Conservation (phyloP, 2,797 vertebrate species). For the Aphelocoma californica region DNA sequence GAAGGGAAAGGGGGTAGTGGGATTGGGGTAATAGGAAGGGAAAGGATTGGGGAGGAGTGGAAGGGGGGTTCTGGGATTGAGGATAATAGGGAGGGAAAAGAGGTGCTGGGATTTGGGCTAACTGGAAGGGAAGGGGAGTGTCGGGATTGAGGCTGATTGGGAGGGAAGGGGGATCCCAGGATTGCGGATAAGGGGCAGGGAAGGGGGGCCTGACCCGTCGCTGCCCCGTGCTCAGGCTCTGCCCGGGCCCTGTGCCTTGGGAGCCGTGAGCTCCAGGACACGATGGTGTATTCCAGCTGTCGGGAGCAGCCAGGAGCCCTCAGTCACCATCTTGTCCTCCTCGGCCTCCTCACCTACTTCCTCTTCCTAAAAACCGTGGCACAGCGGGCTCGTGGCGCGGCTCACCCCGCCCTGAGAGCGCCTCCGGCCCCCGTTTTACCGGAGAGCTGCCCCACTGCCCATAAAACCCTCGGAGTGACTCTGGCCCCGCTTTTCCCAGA, state of each 20-base stretch:
- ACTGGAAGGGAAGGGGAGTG: background rate
- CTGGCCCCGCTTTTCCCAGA: accelerated
- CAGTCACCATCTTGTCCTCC: background rate
- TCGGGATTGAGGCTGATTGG: accelerated
- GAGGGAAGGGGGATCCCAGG: background rate
- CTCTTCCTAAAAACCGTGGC: accelerated
- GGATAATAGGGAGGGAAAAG: background rate
- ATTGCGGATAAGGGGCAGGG: no score
- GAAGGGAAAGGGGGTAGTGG: background rate
- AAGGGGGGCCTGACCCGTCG: no score
- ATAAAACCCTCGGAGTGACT: accelerated
- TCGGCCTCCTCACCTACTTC: background rate
- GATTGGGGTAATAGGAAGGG: background rate
- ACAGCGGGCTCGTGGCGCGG: background rate
- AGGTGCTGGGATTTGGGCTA: background rate
- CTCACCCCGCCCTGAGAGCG: accelerated
- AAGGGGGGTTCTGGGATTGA: no score
- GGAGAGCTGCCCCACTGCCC: background rate
- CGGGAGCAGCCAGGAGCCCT: background rate
- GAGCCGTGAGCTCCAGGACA: accelerated
- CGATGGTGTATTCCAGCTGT: accelerated
- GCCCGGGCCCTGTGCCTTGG: no score
- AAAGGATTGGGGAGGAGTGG: no score
- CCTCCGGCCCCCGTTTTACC: background rate
- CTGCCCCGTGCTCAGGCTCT: no score